Evolutionary conservation across 2,797 vertebrate genomes (phyloP), one percentile per base, ranked within the genome.

Genomic region (Enteromius thamalakanensis): DNA sequence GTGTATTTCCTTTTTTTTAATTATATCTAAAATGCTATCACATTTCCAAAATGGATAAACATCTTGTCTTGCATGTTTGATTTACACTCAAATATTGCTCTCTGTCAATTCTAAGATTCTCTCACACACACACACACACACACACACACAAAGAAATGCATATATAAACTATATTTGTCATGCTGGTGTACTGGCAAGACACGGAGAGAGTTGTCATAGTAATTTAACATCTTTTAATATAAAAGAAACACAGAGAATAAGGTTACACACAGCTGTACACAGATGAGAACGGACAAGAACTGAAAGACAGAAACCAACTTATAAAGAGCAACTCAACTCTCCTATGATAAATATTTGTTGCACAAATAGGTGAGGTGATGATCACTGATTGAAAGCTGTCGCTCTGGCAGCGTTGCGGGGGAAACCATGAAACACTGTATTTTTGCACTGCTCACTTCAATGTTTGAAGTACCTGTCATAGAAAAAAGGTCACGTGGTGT

Each of bases 391-490:
- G 37, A 64, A 77, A 32, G 14, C 40, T 1, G 23, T 19, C 9
- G 9, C 42, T 42, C n/a, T 77, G 58, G 19, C 55, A 77, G 74
- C 37, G 21, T 40, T 51, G 53, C 85, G 80, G 86, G 87, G 90
- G 84, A 86, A 86, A 86, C 88, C 91, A 92, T 89, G 91, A 91
- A 93, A 90, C 92, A 92, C 89, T 94, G 70, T 32, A 92, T 90
- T 91, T 37, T 53, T 7, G 86, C 51, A 88, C 89, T 87, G 88
- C 82, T 88, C 87, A 90, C 90, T 91, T 93, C 90, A 93, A 92
- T 89, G 90, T 90, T 93, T 90, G 92, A 77, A 45, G n/a, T 64
- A 64, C 23, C 37, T 64, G 58, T 77, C 75, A 62, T 64, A 45
- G 37, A 17, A 64, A 42, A 64, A 76, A 45, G n/a, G 55, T 62